A percentile compares a stretch with the other conserved stretches of the same genome.
Conservation (phyloP, 1,140 invertebrate species). For the Heterodera schachtii region DNA sequence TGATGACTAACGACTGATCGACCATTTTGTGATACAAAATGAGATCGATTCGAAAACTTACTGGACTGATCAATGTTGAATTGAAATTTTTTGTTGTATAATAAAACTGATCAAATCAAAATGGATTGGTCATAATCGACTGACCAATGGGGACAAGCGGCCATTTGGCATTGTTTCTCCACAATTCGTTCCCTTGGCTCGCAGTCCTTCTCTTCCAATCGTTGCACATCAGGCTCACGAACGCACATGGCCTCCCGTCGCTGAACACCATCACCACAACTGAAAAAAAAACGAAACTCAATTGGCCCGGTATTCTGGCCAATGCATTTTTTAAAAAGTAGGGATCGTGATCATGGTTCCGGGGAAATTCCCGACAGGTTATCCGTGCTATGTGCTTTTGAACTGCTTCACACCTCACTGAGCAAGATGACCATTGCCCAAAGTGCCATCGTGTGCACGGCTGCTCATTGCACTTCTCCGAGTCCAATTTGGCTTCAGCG, state of each 20-base stretch:
- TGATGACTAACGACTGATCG: too few species aligned
- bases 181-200: conserved; percentile 55
- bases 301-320: too few species aligned
- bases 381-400: too few species aligned
- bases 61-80: too few species aligned
- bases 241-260: conserved; percentile 71
- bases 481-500: conserved; percentile 42
- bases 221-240: conserved; percentile 1
- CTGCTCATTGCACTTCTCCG: conserved; percentile 59
- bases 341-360: too few species aligned
- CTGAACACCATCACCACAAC: conserved; percentile 72
- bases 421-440: conserved; percentile 71
- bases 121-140: background rate
- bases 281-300: background rate
- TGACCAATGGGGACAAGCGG: conserved; percentile 35
- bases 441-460: conserved; percentile 61
- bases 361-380: too few species aligned
- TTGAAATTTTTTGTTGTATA: too few species aligned
- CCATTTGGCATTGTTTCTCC: conserved; percentile 53
- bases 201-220: conserved; percentile 40
- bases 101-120: too few species aligned
- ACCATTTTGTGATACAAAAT: too few species aligned
- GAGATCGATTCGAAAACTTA: too few species aligned
- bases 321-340: too few species aligned
- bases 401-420: conserved; percentile 70